Base-by-base conservation (phyloP, 37 sponge, comb jelly and placozoan genomes). In the Geodia barretti region DNA sequence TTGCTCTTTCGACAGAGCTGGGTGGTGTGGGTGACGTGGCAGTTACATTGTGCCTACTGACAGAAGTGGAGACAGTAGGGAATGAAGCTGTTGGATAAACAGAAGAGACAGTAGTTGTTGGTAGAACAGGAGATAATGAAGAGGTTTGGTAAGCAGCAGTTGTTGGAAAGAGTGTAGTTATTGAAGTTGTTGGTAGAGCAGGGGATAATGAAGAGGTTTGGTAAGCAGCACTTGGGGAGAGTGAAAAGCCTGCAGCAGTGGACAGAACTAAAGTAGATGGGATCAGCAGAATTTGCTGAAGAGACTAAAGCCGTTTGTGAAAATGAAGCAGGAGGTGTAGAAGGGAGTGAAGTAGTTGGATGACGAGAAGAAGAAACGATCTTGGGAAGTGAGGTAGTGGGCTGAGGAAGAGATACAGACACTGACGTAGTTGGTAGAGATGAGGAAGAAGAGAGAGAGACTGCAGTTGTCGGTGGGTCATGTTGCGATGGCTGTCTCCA, bases 401-500 rank as follows among this genome's bases (percentile, higher is more conserved):
- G 60, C 60, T 21, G 60, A 65, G 67, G 20, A 26, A 41, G 41
- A 72, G 73, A 1, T 41, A 41, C 7, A 35, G 39, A 14, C 14
- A 37, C 17, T 37, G 4, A n/a, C 39, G 4, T 36, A 68, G 69
- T 25, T 33, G 43, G 34, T 47, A 29, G 28, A 39, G 21, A 37
- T 4, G 43, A 23, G 71, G 36, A 28, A 35, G 24, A 30, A 34
- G 19, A 19, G 60, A 58, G 19, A 19, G 60, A 19, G 60, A 58
- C 11, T 58, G 60, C 19, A 58, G 64, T 5, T 28, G 64, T 28
- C 26, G 54, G 54, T 47, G 54, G 54, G 7, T 14, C 7, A 47
- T 65, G 9, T 65, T 65, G n/a, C n/a, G n/a, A n/a, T n/a, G 31
- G 31, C 67, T 65, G 67, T 29, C 23, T 39, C 74, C 54, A 41